These are phyloP conservation scores for Pseudachorutes palmiensis DNA, from an alignment of 1,140 invertebrate species.

Conservation along the genomic window DNA sequence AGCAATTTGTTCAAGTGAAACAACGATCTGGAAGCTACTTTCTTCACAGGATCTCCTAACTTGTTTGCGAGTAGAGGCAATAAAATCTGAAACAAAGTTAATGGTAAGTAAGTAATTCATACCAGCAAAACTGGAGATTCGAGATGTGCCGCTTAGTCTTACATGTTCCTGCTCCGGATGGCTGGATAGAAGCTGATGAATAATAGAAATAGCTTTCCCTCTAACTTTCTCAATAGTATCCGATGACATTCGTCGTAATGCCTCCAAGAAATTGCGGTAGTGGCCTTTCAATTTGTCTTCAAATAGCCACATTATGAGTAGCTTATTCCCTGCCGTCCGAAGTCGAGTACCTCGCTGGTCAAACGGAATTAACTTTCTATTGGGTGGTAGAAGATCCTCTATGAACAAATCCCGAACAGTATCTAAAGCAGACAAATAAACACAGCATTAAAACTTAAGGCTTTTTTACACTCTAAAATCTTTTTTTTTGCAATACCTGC, in stretches of 20 bases:
- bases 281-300: slow-evolving; percentile 71
- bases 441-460: not conserved
- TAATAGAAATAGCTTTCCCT: slow-evolving; percentile 65
- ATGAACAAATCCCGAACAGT: slow-evolving; percentile 69
- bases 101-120: not conserved
- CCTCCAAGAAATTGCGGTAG: slow-evolving; percentile 63
- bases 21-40: slow-evolving; percentile 76
- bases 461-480: not conserved
- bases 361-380: slow-evolving; percentile 63
- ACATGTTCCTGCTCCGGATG: slow-evolving; percentile 84
- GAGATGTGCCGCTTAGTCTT: slow-evolving; percentile 31
- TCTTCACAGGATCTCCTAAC: slow-evolving; percentile 81
- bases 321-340: slow-evolving; percentile 43
- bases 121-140: slow-evolving; percentile 1
- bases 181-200: slow-evolving; percentile 68
- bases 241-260: slow-evolving; percentile 54
- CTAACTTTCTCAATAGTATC: slow-evolving; percentile 70
- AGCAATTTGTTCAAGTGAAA: slow-evolving; percentile 77
- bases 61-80: slow-evolving; percentile 83
- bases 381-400: slow-evolving; percentile 61
- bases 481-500: slow-evolving; percentile 24
- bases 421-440: slow-evolving; percentile 42
- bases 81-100: slow-evolving; percentile 51
- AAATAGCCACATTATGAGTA: slow-evolving; percentile 58
- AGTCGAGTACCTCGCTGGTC: slow-evolving; percentile 51